A percentile compares a stretch with the other conserved stretches of the same genome.
Evolutionary conservation across 2,113 vertebrate genomes (phyloP).

Genomic region (Ascaphus truei): DNA sequence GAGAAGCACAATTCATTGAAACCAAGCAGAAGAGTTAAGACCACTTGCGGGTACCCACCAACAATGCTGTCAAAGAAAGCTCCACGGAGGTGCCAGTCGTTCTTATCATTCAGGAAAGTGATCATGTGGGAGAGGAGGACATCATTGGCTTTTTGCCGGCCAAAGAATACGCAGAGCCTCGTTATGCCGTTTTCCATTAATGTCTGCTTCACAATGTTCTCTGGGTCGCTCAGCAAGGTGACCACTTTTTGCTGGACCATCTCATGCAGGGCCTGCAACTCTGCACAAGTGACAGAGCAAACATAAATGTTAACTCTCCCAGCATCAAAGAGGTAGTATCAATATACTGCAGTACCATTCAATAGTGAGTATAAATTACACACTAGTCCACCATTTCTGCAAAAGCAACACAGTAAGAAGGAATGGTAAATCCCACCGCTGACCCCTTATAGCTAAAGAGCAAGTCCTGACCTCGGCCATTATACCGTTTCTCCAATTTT

Average conservation of each 20-base stretch:
- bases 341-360: no score
- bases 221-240: conserved; percentile 91
- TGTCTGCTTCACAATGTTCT: conserved; percentile 96
- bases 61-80: conserved; percentile 98
- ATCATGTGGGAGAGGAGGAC: conserved; percentile 97
- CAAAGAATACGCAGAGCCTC: conserved; percentile 94
- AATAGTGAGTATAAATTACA: no score
- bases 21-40: no score
- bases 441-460: no score
- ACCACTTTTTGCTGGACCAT: conserved; percentile 99
- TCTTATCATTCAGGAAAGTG: conserved; percentile 97
- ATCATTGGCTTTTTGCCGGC: conserved; percentile 95
- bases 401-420: no score
- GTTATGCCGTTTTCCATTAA: conserved; percentile 98
- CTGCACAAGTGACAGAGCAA: conserved; percentile 50
- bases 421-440: no score
- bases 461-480: no score
- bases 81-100: conserved; percentile 96
- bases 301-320: no score
- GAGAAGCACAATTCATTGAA: no score
- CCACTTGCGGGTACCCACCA: conserved; percentile 65
- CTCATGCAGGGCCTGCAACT: conserved; percentile 94
- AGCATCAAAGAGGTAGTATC: no score
- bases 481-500: no score
- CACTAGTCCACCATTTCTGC: no score